Evolutionary conservation across 1,140 invertebrate genomes (phyloP).

Genomic region (Marisa cornuarietis): DNA sequence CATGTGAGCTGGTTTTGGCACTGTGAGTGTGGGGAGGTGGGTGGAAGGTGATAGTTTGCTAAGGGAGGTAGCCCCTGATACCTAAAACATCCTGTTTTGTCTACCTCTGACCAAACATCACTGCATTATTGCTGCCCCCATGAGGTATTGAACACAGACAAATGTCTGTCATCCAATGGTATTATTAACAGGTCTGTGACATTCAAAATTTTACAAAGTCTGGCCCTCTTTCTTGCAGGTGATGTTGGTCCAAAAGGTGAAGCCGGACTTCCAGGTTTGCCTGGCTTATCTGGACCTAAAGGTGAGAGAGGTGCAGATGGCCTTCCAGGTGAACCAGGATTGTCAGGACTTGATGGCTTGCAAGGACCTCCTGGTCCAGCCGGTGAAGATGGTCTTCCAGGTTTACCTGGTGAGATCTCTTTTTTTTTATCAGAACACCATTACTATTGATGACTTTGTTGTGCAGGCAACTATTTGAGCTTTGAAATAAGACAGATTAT

Average conservation of each 20-base stretch:
- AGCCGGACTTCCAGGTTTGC: slow-evolving; percentile 31
- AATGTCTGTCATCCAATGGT: too few relatives aligned
- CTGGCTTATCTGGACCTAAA: slow-evolving; percentile 71
- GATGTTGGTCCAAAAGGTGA: slow-evolving; percentile 34
- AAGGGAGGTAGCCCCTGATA: background rate
- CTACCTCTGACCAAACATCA: too few relatives aligned
- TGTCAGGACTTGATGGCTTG: slow-evolving; percentile 39
- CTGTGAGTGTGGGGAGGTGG: background rate
- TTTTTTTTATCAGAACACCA: background rate
- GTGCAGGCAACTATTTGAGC: background rate
- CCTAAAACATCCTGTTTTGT: too few relatives aligned
- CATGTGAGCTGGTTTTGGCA: too few relatives aligned
- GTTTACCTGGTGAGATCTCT: slow-evolving; percentile 30
- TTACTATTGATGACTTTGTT: background rate
- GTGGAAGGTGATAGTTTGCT: background rate
- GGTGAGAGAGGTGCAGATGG: slow-evolving; percentile 67
- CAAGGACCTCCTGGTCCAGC: slow-evolving; percentile 35
- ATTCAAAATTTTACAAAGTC: too few relatives aligned
- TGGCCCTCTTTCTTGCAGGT: slow-evolving; percentile 2
- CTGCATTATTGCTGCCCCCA: too few relatives aligned
- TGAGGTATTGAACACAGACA: too few relatives aligned
- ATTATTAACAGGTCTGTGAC: too few relatives aligned
- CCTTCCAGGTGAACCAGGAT: slow-evolving; percentile 34
- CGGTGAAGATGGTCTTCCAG: slow-evolving; percentile 42
- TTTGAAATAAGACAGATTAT: too few relatives aligned